These are phyloP conservation scores for Teleopsis dalmanni DNA, from an alignment of 1,140 invertebrate species.

Conservation along the genomic window DNA sequence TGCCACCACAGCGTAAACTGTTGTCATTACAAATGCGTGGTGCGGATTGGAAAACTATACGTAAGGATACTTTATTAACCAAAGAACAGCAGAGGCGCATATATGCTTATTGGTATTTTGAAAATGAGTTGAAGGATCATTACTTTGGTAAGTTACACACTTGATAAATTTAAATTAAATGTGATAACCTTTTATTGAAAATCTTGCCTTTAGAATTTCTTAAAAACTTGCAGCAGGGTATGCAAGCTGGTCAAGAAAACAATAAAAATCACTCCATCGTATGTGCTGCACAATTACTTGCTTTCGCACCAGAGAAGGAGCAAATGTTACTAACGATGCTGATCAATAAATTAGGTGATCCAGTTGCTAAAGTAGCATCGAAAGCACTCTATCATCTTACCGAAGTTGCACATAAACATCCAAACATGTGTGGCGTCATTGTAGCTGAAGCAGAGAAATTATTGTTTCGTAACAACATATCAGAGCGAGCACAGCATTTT, in stretches of 20 bases:
- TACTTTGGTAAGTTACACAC: slow-evolving; percentile 48
- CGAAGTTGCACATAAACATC: slow-evolving; percentile 76
- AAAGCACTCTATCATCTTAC: slow-evolving; percentile 81
- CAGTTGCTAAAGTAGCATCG: slow-evolving; percentile 75
- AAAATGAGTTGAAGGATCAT: slow-evolving; percentile 60
- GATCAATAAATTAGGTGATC: slow-evolving; percentile 95
- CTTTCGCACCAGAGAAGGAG: slow-evolving; percentile 82
- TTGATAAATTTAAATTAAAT: background rate
- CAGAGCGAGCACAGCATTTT: slow-evolving; percentile 83
- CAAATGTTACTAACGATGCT: slow-evolving; percentile 71
- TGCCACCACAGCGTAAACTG: slow-evolving; percentile 60
- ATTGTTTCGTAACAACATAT: slow-evolving; percentile 78
- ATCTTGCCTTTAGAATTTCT: slow-evolving; percentile 27
- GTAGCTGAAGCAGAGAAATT: slow-evolving; percentile 82
- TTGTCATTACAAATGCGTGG: slow-evolving; percentile 57
- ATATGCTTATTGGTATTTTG: slow-evolving; percentile 58
- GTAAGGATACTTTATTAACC: slow-evolving; percentile 42
- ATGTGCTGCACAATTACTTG: slow-evolving; percentile 70
- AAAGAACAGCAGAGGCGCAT: slow-evolving; percentile 43
- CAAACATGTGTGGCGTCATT: slow-evolving; percentile 86
- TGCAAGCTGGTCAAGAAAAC: slow-evolving; percentile 50
- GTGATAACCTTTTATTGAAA: too few species aligned
- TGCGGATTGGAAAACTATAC: slow-evolving; percentile 40
- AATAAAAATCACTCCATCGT: slow-evolving; percentile 77
- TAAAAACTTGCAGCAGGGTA: slow-evolving; percentile 35